These are phyloP conservation scores for Hyposoter didymator DNA, from an alignment of 2,888 invertebrate species.

Conservation along the genomic window DNA sequence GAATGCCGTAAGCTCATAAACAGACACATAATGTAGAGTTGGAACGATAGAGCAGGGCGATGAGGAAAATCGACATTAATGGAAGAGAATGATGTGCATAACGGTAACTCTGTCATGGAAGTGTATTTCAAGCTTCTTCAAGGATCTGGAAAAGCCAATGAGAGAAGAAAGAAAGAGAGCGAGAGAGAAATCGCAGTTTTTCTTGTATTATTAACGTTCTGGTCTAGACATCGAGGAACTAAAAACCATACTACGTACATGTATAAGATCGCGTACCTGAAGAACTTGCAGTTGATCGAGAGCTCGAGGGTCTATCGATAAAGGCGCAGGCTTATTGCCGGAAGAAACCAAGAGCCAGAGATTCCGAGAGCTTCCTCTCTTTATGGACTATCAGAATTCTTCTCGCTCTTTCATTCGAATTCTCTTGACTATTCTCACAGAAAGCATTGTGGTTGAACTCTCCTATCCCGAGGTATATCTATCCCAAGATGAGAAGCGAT, in stretches of 20 bases:
- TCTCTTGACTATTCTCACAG: background rate
- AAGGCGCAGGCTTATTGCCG: constrained; percentile 47
- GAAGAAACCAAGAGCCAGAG: constrained; percentile 15
- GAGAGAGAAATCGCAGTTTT: constrained; percentile 37
- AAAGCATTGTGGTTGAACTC: constrained; percentile 1
- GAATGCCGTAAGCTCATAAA: background rate
- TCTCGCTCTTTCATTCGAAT: background rate
- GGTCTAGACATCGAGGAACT: constrained; percentile 38
- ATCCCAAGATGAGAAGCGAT: constrained; percentile 6
- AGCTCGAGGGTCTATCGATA: constrained; percentile 56
- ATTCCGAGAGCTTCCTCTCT: constrained; percentile 29
- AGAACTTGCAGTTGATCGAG: constrained; percentile 51
- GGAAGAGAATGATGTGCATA: constrained; percentile 25
- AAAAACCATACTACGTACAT: background rate
- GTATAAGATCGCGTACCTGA: constrained; percentile 13
- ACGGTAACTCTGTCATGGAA: constrained; percentile 35
- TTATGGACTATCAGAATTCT: constrained; percentile 31
- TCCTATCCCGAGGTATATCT: background rate
- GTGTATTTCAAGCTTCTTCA: constrained; percentile 50
- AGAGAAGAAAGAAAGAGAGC: background rate
- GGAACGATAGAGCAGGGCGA: constrained; percentile 19
- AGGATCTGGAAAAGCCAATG: constrained; percentile 49
- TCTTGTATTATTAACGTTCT: constrained; percentile 53
- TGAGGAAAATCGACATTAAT: constrained; percentile 18
- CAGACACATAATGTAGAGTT: background rate